Conservation (phyloP, 1,140 invertebrate genomes). For the Rhopalosiphum maidis region DNA sequence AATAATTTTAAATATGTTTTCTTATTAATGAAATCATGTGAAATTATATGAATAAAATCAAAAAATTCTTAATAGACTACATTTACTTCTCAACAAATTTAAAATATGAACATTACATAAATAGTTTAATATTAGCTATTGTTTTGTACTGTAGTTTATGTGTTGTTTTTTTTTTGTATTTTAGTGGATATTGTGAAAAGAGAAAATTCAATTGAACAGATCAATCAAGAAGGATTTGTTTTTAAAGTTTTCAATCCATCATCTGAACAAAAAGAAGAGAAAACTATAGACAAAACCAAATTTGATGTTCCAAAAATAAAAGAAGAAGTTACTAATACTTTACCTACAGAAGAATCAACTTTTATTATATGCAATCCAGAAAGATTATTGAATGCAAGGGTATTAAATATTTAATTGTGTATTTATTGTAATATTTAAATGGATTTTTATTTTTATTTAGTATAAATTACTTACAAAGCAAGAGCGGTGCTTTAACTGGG, state of each 20-base stretch:
- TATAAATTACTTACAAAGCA: slow-evolving; percentile 34
- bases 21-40: too few species aligned
- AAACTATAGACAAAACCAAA: not conserved
- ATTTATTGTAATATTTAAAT: not conserved
- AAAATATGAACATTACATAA: not conserved
- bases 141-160: not conserved
- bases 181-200: slow-evolving; percentile 20
- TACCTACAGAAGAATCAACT: not conserved
- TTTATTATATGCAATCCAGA: slow-evolving; percentile 32
- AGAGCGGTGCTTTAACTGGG: slow-evolving; percentile 8
- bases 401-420: not conserved
- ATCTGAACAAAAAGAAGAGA: not conserved
- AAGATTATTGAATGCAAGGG: not conserved
- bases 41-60: too few species aligned
- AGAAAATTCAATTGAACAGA: slow-evolving; percentile 38
- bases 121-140: not conserved
- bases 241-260: slow-evolving; percentile 49
- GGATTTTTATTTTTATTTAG: not conserved
- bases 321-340: slow-evolving; percentile 11
- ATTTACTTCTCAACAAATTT: not conserved
- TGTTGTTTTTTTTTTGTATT: not conserved
- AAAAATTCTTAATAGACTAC: not conserved
- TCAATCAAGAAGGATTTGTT: slow-evolving; percentile 53
- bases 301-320: not conserved
- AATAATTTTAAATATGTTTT: too few species aligned